Conservation (phyloP, 2,797 vertebrate species). For the Molossus molossus region DNA sequence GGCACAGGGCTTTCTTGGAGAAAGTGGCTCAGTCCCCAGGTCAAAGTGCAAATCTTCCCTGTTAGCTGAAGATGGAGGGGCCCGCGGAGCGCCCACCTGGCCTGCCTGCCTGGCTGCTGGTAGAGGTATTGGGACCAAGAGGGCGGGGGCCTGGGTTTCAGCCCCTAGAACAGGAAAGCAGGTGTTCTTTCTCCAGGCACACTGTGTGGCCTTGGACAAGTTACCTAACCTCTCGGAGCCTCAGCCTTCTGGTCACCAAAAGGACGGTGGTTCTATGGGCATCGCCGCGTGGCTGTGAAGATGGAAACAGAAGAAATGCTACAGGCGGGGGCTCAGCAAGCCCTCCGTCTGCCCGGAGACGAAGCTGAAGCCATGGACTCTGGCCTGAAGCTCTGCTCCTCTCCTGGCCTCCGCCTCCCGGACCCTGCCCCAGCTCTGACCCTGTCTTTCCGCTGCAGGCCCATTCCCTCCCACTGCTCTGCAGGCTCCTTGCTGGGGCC, state of each 20-base stretch:
- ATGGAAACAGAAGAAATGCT: neutral
- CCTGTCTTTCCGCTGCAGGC: neutral
- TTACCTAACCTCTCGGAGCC: neutral
- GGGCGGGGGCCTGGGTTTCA: neutral
- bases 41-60: neutral
- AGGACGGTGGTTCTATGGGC: neutral
- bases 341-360: too few relatives aligned
- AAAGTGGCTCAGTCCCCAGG: too few relatives aligned
- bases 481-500: neutral
- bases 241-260: neutral
- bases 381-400: too few relatives aligned
- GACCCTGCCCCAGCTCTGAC: neutral
- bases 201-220: neutral
- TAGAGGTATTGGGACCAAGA: neutral
- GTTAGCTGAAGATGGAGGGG: neutral
- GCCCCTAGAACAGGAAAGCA: neutral
- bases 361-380: neutral
- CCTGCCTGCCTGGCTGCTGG: neutral
- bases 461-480: accelerated
- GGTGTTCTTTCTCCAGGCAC: neutral
- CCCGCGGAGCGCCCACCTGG: too few relatives aligned
- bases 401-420: neutral
- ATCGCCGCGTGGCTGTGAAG: too few relatives aligned
- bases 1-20: neutral
- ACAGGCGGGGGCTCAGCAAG: accelerated